Evolutionary conservation across 2,888 invertebrate genomes (phyloP).

Genomic region (Euproctis similis): DNA sequence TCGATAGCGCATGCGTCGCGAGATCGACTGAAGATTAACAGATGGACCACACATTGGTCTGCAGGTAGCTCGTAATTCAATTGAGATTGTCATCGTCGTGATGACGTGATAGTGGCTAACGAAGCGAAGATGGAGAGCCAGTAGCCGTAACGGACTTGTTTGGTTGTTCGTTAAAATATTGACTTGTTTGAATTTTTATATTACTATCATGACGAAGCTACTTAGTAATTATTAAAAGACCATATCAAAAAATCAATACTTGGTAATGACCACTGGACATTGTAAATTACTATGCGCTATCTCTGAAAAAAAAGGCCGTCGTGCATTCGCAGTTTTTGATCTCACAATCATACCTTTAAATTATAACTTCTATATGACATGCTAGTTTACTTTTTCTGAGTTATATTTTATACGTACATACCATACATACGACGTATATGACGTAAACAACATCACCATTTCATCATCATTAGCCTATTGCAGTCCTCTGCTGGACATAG

Average conservation of each 20-base stretch:
- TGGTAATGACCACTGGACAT: slow-evolving; percentile 1
- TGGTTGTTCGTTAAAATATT: slow-evolving; percentile 35
- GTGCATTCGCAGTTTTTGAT: too few species aligned
- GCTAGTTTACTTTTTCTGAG: too few species aligned
- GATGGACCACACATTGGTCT: slow-evolving; percentile 71
- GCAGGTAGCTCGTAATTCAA: slow-evolving; percentile 73
- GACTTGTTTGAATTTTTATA: slow-evolving; percentile 20
- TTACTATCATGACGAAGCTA: slow-evolving; percentile 19
- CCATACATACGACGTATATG: too few species aligned
- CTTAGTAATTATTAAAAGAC: slow-evolving; percentile 18
- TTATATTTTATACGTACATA: too few species aligned
- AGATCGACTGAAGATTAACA: slow-evolving; percentile 66
- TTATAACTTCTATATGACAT: too few species aligned
- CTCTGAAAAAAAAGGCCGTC: too few species aligned
- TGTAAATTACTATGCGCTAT: not conserved
- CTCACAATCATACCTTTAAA: too few species aligned
- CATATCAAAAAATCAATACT: slow-evolving; percentile 2
- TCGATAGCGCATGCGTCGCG: slow-evolving; percentile 61
- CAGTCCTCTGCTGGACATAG: too few species aligned
- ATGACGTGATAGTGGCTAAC: slow-evolving; percentile 69
- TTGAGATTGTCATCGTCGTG: slow-evolving; percentile 72
- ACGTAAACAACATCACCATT: too few species aligned
- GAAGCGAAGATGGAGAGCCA: slow-evolving; percentile 58
- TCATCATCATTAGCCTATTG: too few species aligned
- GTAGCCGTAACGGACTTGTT: slow-evolving; percentile 53